phyloP scores from a whole-genome alignment of 1,140 invertebrate genomes.

The Zaprionus vittiger region DNA sequence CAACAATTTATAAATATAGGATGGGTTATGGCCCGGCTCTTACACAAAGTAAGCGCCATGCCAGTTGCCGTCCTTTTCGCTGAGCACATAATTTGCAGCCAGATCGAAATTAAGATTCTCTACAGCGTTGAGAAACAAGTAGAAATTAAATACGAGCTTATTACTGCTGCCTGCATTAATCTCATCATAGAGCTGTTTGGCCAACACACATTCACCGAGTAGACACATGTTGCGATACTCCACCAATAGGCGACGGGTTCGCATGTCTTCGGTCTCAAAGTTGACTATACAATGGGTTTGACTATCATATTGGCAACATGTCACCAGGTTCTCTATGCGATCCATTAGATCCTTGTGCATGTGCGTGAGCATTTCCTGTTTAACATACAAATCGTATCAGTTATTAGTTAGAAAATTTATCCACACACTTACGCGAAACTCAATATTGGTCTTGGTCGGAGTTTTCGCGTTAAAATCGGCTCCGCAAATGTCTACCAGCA shows the following conservation, averaged over 20 bases:
- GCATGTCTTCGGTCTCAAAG: conserved; percentile 18
- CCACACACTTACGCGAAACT: conserved; percentile 59
- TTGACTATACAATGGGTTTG: neutral
- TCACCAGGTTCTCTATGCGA: conserved; percentile 39
- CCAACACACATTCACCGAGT: conserved; percentile 42
- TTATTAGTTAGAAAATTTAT: neutral
- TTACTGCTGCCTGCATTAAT: conserved; percentile 29
- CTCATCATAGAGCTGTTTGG: conserved; percentile 53
- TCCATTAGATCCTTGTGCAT: conserved; percentile 68
- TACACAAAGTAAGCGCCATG: conserved; percentile 58
- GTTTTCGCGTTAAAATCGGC: conserved; percentile 65
- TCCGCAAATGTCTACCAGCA: conserved; percentile 62
- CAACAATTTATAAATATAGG: no score
- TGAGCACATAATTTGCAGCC: conserved; percentile 23
- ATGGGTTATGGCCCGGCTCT: no score
- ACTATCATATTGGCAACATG: conserved; percentile 30
- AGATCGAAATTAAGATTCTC: conserved; percentile 49
- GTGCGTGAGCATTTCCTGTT: conserved; percentile 67
- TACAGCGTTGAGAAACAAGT: conserved; percentile 50
- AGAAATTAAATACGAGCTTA: conserved; percentile 37
- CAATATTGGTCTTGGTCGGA: conserved; percentile 60
- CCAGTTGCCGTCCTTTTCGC: conserved; percentile 30
- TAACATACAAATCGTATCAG: neutral
- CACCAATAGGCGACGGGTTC: conserved; percentile 29
- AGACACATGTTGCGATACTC: conserved; percentile 46